These are phyloP conservation scores for Melanargia galathea DNA, from an alignment of 2,888 invertebrate species.

Conservation along the genomic window DNA sequence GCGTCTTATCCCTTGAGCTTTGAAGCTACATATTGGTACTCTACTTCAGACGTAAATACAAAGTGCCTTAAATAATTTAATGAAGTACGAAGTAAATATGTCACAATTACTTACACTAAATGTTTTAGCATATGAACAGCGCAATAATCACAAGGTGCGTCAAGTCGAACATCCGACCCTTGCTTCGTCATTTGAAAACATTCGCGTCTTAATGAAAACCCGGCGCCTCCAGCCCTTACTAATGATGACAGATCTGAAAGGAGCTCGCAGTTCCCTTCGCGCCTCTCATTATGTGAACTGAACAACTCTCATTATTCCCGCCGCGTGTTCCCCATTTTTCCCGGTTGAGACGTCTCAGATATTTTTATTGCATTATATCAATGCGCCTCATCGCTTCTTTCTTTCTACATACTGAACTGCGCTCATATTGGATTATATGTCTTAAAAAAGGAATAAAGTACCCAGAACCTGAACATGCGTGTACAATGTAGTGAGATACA, in stretches of 20 bases:
- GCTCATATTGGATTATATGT: no score
- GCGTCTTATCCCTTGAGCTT: no score
- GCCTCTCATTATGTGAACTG: slow-evolving; percentile 70
- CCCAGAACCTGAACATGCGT: no score
- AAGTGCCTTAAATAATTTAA: no score
- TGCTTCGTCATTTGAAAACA: slow-evolving; percentile 65
- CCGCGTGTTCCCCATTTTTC: slow-evolving; percentile 37
- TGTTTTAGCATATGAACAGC: background rate
- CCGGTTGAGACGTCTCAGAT: slow-evolving; percentile 24
- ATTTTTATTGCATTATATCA: slow-evolving; percentile 34
- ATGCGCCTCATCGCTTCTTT: background rate
- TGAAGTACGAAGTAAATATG: background rate
- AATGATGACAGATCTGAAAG: slow-evolving; percentile 78
- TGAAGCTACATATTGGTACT: no score
- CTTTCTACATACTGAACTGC: background rate
- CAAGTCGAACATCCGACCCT: slow-evolving; percentile 48
- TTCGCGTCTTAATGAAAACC: slow-evolving; percentile 75
- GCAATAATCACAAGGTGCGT: slow-evolving; percentile 51
- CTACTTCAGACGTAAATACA: no score
- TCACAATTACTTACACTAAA: background rate
- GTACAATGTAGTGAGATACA: no score
- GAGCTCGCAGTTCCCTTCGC: slow-evolving; percentile 59
- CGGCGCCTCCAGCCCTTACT: slow-evolving; percentile 67
- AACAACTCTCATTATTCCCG: slow-evolving; percentile 65
- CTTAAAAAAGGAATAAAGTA: no score